Evolutionary conservation across 2,888 invertebrate species (phyloP).

Genomic region (Caenorhabditis sinica): DNA sequence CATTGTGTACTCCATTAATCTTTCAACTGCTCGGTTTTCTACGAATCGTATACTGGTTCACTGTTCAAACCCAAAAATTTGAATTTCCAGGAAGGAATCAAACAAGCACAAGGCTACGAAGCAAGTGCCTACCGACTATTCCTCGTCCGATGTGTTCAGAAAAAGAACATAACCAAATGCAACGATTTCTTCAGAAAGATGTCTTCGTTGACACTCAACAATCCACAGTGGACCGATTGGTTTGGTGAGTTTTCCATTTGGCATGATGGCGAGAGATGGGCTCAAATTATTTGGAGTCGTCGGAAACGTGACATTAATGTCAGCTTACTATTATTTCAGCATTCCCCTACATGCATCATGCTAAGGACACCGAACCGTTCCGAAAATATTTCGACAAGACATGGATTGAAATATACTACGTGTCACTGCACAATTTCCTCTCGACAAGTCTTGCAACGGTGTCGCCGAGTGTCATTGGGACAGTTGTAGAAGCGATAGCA

Average conservation of each 20-base stretch:
- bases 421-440: constrained; percentile 94
- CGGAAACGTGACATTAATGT: background rate
- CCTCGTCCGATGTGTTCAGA: constrained; percentile 91
- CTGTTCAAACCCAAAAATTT: background rate
- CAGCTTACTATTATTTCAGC: constrained; percentile 86
- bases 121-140: constrained; percentile 93
- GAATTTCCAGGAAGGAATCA: constrained; percentile 70
- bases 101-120: constrained; percentile 88
- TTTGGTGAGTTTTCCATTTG: constrained; percentile 70
- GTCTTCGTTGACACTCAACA: constrained; percentile 71
- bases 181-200: constrained; percentile 78
- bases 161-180: constrained; percentile 87
- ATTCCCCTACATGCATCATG: constrained; percentile 93
- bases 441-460: constrained; percentile 90
- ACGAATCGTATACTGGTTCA: too few relatives aligned
- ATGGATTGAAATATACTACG: constrained; percentile 95
- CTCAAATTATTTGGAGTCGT: too few relatives aligned
- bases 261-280: too few relatives aligned
- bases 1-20: too few relatives aligned
- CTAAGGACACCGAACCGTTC: constrained; percentile 93
- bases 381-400: constrained; percentile 93
- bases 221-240: constrained; percentile 81
- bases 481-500: constrained; percentile 68
- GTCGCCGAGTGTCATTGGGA: constrained; percentile 65
- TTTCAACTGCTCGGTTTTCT: too few relatives aligned